Evolutionary conservation across 2,888 invertebrate genomes (phyloP).

Genomic region (Latrodectus hesperus): DNA sequence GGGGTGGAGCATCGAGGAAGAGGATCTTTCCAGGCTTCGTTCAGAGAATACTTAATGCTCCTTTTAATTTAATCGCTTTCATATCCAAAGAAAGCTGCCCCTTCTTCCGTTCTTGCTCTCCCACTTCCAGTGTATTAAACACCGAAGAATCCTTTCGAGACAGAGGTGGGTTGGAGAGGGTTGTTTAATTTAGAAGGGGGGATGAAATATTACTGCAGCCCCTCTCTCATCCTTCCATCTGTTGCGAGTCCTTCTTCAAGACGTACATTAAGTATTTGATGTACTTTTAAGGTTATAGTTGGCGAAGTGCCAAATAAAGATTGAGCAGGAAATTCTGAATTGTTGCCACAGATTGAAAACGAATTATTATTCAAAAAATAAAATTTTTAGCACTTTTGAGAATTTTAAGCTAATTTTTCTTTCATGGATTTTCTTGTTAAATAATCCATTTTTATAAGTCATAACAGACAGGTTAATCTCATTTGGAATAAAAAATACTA

Average conservation of each 20-base stretch:
- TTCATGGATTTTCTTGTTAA: not conserved
- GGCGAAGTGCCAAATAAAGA: conserved; percentile 19
- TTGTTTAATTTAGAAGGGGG: conserved; percentile 1
- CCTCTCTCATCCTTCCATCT: conserved; percentile 15
- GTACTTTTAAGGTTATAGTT: conserved; percentile 14
- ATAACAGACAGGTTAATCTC: too few species aligned
- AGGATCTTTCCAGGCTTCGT: not conserved
- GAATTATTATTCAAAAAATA: not conserved
- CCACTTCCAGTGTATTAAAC: not conserved
- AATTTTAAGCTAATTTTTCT: not conserved
- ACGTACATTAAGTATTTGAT: conserved; percentile 19
- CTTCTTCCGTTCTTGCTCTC: not conserved
- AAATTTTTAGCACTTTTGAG: not conserved
- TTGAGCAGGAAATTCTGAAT: not conserved
- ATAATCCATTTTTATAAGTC: too few species aligned
- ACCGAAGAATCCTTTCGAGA: not conserved
- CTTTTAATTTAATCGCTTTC: conserved; percentile 55
- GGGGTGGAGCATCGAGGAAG: not conserved
- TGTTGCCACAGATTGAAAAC: not conserved
- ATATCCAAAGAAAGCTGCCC: conserved; percentile 19
- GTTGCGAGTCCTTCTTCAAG: conserved; percentile 37
- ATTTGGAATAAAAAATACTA: too few species aligned
- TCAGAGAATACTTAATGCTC: conserved; percentile 26
- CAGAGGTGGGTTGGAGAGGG: not conserved
- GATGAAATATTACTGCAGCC: conserved; percentile 18